Conservation (phyloP, 2,797 vertebrate genomes). For the Furcifer pardalis region DNA sequence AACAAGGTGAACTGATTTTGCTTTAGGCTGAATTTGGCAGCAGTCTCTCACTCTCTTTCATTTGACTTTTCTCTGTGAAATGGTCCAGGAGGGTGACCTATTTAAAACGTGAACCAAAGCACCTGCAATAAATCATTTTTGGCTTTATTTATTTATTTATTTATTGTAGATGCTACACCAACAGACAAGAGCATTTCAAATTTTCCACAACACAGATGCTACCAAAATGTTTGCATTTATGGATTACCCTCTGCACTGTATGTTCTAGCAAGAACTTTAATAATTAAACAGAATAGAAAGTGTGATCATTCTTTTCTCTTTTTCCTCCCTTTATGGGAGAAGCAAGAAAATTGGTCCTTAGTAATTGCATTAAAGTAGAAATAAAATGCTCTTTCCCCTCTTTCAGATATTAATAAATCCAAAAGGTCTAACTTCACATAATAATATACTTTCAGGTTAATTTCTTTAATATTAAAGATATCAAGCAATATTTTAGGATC, state of each 20-base stretch:
- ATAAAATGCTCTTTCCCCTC: background rate
- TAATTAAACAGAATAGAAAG: background rate
- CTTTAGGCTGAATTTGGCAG: background rate
- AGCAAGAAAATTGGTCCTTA: background rate
- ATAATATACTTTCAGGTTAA: background rate
- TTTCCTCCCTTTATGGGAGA: background rate
- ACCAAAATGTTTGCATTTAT: background rate
- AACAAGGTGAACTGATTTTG: no score
- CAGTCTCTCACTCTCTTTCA: background rate
- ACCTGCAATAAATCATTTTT: no score
- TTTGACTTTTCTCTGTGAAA: no score
- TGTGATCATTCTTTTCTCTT: background rate
- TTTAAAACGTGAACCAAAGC: no score
- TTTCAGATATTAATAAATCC: background rate
- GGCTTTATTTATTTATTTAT: no score
- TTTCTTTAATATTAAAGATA: no score
- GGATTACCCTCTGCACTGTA: background rate
- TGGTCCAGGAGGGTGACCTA: no score
- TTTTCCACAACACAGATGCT: background rate
- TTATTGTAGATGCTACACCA: no score
- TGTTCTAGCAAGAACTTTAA: background rate
- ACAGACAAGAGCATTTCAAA: background rate
- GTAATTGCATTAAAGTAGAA: background rate
- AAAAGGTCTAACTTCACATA: background rate
- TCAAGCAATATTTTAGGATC: no score